A percentile compares a stretch with the other conserved stretches of the same genome.
phyloP scores from a whole-genome alignment of 2,113 vertebrate genomes.

The Pontoporia blainvillei region DNA sequence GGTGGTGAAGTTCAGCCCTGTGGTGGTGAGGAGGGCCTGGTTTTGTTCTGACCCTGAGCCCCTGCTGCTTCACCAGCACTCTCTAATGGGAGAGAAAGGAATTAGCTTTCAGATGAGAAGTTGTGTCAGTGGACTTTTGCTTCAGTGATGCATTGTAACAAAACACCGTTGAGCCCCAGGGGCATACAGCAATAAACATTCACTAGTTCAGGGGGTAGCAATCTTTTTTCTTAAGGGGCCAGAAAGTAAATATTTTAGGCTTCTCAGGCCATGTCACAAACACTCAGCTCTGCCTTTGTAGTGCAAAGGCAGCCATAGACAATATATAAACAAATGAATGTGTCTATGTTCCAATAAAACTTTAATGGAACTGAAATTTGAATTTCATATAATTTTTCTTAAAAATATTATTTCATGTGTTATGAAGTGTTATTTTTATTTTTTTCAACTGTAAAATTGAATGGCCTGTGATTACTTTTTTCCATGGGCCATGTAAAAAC shows the following conservation, averaged over 20 bases:
- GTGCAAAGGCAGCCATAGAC: not conserved
- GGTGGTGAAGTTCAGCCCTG: too few relatives aligned
- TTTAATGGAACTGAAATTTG: not conserved
- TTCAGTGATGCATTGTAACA: not conserved
- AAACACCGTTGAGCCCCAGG: not conserved
- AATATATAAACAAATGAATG: not conserved
- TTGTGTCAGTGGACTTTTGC: not conserved
- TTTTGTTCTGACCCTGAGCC: not conserved
- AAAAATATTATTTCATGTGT: not conserved
- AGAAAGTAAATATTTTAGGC: not conserved
- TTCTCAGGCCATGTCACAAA: not conserved
- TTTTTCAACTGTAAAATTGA: not conserved
- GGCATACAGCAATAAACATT: not conserved
- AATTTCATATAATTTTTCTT: conserved; percentile 14
- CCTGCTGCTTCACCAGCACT: not conserved
- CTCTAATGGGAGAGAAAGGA: not conserved
- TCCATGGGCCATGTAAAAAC: not conserved
- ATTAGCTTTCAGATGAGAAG: not conserved
- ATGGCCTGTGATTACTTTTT: not conserved
- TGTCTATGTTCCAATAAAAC: not conserved
- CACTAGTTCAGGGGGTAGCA: not conserved
- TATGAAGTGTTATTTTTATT: not conserved
- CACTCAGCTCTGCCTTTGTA: not conserved
- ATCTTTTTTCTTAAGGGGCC: not conserved
- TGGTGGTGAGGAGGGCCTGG: not conserved